Evolutionary conservation across 2,113 vertebrate species (phyloP).

Genomic region (Prionailurus bengalensis): DNA sequence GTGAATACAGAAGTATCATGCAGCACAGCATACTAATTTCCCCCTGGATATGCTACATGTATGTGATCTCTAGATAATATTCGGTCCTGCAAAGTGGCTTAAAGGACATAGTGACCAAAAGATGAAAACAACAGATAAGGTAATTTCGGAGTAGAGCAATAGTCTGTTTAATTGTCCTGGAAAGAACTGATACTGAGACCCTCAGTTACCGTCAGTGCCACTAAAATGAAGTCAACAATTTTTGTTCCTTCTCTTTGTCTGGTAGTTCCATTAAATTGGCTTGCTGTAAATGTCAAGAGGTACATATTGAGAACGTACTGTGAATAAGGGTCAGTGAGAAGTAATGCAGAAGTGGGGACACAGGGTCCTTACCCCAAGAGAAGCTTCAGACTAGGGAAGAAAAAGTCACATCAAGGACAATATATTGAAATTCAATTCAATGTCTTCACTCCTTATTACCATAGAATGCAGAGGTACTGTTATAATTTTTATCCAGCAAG

Average conservation of each 20-base stretch:
- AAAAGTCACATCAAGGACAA: background rate
- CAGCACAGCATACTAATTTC: background rate
- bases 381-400: background rate
- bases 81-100: conserved; percentile 1
- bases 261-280: background rate
- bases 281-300: background rate
- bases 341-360: background rate
- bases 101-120: conserved; percentile 1
- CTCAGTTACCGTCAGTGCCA: conserved; percentile 16
- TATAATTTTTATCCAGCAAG: background rate
- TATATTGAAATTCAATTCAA: background rate
- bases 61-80: background rate
- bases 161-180: conserved; percentile 27
- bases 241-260: conserved; percentile 34
- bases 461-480: background rate
- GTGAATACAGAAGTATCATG: background rate
- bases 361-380: background rate
- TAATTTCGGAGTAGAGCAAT: background rate
- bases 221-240: conserved; percentile 51
- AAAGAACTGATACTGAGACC: background rate
- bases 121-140: background rate
- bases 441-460: background rate
- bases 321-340: background rate
- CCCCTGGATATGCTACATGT: background rate
- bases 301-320: background rate